phyloP scores from a whole-genome alignment of 2,113 vertebrate genomes.

The Vulpes vulpes region DNA sequence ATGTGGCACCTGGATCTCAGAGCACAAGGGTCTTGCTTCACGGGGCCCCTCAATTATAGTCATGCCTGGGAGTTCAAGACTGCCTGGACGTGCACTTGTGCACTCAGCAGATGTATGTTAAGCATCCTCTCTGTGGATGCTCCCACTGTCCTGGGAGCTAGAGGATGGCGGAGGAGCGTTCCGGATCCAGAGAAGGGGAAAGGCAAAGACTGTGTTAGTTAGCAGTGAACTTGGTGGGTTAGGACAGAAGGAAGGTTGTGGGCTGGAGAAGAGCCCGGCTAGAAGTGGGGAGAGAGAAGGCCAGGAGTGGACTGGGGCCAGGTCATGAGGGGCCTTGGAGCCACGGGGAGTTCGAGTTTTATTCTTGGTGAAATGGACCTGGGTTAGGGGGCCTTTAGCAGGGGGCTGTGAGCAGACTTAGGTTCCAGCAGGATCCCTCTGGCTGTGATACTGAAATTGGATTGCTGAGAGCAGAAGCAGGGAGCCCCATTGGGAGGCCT shows the following conservation, averaged over 20 bases:
- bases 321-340: accelerated
- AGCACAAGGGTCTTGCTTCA: neutral
- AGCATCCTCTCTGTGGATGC: neutral
- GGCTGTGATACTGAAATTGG: neutral
- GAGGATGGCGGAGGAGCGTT: neutral
- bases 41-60: neutral
- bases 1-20: neutral
- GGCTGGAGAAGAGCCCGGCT: accelerated
- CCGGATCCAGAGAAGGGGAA: neutral
- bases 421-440: neutral
- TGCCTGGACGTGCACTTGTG: accelerated
- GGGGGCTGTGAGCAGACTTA: neutral
- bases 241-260: neutral
- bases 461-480: neutral
- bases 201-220: neutral
- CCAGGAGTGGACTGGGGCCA: neutral
- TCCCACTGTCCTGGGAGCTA: neutral
- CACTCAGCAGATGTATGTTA: neutral
- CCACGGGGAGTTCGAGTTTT: neutral
- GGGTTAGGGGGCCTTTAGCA: no score
- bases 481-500: neutral
- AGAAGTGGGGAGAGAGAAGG: neutral
- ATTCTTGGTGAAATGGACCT: neutral
- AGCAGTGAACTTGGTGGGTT: neutral
- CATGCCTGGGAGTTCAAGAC: neutral